Evolutionary conservation across 2,113 vertebrate species (phyloP), one percentile per base, ranked within the genome.

Genomic region (Sinocyclocheilus rhinocerous): DNA sequence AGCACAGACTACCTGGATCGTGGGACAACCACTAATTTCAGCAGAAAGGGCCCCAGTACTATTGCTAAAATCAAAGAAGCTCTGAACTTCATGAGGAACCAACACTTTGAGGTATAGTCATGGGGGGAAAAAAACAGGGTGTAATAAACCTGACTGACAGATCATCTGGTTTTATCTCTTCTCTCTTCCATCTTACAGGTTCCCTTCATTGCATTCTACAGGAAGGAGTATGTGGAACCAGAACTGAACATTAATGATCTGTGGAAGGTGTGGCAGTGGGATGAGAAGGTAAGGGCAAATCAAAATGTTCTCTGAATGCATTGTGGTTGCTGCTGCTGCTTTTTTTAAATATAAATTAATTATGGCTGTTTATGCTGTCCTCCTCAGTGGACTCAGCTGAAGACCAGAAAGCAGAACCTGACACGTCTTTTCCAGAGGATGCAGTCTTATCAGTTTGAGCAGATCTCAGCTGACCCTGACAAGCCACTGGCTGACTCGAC

Each of bases 221-320:
- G 98, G 85, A 99, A 99, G 89, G 98, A 99, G 85, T 99, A 99
- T 20, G 98, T 99, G 73, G 98, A 99, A 63, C 98, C 98, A 26
- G 98, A 99, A 86, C 93, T 99, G 65, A 97, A 98, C 83, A 99
- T 99, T 92, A 99, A 97, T 0, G 98, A 99, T 89, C 92, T 99
- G 12, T 99, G 98, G 98, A 97, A 97, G 52, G 98, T 99, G 73
- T 99, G 98, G 98, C 97, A 98, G 84, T 99, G 98, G 98, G 98
- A 99, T 94, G 98, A 99, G 92, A 99, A 99, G 97, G 98, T 99
- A 93, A 93, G 90, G 2, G 22, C 24, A 55, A 73, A 24, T 61
- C 20, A 24, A 4, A 50, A 52, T 69, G 4, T 33, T 48, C 22
- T 39, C 20, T 13, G 2, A 39, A 39, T 45, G 42, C 63, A 6